Conservation (phyloP, 1,140 invertebrate genomes). For the Drusus annulatus region DNA sequence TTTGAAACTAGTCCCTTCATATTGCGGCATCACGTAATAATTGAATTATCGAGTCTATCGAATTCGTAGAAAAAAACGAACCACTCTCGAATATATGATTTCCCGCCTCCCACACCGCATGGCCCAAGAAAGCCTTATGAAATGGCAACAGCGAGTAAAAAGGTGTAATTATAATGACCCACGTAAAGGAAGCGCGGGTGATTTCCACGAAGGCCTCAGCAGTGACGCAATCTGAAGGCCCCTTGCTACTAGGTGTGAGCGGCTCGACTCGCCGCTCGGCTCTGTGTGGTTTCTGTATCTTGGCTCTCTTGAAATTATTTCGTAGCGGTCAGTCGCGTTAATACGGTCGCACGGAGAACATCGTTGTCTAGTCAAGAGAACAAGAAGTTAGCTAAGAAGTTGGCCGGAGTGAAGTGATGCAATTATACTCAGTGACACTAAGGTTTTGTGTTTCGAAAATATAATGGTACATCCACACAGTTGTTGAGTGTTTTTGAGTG, state of each 20-base stretch:
- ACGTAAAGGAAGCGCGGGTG: slow-evolving; percentile 7
- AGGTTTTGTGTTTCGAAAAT: slow-evolving; percentile 32
- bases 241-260: slow-evolving; percentile 13
- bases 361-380: slow-evolving; percentile 6
- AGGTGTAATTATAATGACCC: slow-evolving; percentile 1
- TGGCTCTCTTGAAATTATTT: not conserved
- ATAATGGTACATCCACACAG: slow-evolving; percentile 24
- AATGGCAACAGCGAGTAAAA: not conserved
- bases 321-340: slow-evolving; percentile 48
- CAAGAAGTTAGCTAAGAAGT: slow-evolving; percentile 1
- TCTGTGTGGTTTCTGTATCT: not conserved
- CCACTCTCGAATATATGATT: slow-evolving; percentile 26
- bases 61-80: slow-evolving; percentile 33
- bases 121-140: not conserved
- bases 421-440: slow-evolving; percentile 41
- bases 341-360: slow-evolving; percentile 37
- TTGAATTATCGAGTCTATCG: slow-evolving; percentile 29
- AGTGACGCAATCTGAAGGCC: not conserved
- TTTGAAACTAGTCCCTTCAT: not conserved
- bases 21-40: slow-evolving; percentile 29
- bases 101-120: slow-evolving; percentile 21
- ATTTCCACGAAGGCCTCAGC: slow-evolving; percentile 23
- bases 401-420: slow-evolving; percentile 41
- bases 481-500: slow-evolving; percentile 16
- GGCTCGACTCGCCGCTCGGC: not conserved